Conservation (phyloP, 2,888 invertebrate genomes). For the Limnephilus rhombicus region DNA sequence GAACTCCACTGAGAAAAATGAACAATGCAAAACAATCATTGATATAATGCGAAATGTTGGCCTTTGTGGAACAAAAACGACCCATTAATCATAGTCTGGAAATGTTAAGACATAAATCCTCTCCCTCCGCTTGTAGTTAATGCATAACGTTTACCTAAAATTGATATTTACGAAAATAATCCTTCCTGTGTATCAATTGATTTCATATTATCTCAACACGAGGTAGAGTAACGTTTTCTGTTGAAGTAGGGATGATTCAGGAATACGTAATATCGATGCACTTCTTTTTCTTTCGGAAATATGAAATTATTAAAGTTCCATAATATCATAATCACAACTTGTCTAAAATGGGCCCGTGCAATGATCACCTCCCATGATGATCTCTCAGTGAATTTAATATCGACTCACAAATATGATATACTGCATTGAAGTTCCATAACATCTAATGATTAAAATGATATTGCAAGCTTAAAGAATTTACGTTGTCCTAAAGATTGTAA, state of each 20-base stretch:
- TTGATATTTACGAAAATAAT: background rate
- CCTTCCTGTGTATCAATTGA: background rate
- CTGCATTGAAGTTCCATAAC: background rate
- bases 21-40: conserved; percentile 7
- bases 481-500: too few species aligned
- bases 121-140: background rate
- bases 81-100: background rate
- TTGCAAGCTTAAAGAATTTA: too few species aligned
- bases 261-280: too few species aligned
- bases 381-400: too few species aligned
- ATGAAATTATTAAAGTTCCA: too few species aligned
- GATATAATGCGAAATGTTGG: background rate
- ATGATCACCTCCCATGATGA: too few species aligned
- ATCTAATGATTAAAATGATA: background rate
- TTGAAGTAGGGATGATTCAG: background rate
- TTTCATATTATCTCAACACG: background rate
- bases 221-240: background rate
- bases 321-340: too few species aligned
- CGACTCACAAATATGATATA: too few species aligned
- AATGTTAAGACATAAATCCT: background rate
- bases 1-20: background rate
- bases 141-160: background rate
- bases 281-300: too few species aligned
- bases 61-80: background rate
- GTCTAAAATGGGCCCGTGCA: too few species aligned